phyloP scores from a whole-genome alignment of 2,888 invertebrate species.

The Lasioglossum zephyrum region DNA sequence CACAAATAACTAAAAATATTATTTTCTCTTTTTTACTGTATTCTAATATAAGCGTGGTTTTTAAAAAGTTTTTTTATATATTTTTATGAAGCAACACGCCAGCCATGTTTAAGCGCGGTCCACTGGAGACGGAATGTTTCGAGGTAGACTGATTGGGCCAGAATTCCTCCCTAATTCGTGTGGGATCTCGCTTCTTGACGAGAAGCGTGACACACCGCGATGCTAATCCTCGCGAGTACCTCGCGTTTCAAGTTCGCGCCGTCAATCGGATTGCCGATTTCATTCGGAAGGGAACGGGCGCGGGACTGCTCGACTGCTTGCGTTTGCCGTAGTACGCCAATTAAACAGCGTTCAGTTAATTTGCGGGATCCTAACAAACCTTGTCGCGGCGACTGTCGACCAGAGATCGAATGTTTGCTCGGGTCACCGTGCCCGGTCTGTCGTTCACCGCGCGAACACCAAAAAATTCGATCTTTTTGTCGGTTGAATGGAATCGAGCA shows the following conservation, averaged over 20 bases:
- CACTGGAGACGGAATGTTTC: background rate
- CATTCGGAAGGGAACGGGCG: background rate
- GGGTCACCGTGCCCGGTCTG: background rate
- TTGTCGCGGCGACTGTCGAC: slow-evolving; percentile 1
- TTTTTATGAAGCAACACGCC: too few relatives aligned
- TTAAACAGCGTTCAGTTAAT: slow-evolving; percentile 37
- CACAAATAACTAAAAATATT: too few relatives aligned
- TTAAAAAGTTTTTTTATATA: too few relatives aligned
- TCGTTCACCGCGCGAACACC: background rate
- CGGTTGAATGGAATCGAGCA: background rate
- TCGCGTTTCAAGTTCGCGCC: slow-evolving; percentile 6
- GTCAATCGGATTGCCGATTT: slow-evolving; percentile 33
- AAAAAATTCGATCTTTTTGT: background rate
- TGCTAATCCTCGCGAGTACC: background rate
- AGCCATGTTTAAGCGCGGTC: too few relatives aligned
- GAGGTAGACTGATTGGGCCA: background rate
- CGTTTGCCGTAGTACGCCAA: slow-evolving; percentile 36
- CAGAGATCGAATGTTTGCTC: slow-evolving; percentile 8
- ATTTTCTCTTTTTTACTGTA: too few relatives aligned
- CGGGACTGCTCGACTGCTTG: slow-evolving; percentile 36
- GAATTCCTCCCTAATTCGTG: background rate
- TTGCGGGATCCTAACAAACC: slow-evolving; percentile 29
- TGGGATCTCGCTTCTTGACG: background rate
- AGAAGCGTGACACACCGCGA: background rate
- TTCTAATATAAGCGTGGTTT: too few relatives aligned